Evolutionary conservation across 2,797 vertebrate species (phyloP).

Genomic region (Urosaurus nigricauda): DNA sequence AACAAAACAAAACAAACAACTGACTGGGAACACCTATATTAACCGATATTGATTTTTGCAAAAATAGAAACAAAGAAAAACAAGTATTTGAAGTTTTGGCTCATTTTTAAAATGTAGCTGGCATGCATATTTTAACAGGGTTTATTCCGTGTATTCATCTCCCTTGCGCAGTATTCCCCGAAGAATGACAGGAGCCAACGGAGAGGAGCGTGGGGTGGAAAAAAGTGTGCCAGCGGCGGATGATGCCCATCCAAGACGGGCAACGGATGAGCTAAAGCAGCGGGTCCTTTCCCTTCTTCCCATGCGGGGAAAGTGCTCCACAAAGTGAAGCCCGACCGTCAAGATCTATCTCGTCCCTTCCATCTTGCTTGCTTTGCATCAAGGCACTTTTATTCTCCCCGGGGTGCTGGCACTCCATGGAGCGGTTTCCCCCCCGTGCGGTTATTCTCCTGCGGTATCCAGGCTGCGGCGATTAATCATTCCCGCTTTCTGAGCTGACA

Average conservation of each 20-base stretch:
- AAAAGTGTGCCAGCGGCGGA: slow-evolving; percentile 58
- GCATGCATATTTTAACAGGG: slow-evolving; percentile 48
- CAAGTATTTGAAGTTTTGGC: background rate
- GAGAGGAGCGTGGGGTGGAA: slow-evolving; percentile 37
- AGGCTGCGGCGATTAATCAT: slow-evolving; percentile 80
- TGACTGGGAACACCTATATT: slow-evolving; percentile 16
- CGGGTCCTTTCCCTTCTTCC: slow-evolving; percentile 63
- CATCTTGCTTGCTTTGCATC: slow-evolving; percentile 72
- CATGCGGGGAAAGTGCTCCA: slow-evolving; percentile 72
- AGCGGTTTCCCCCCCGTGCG: slow-evolving; percentile 47
- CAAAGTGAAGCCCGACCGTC: slow-evolving; percentile 74
- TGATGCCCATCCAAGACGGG: slow-evolving; percentile 37
- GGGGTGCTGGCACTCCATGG: slow-evolving; percentile 58
- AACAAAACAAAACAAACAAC: background rate
- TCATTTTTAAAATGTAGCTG: slow-evolving; percentile 30
- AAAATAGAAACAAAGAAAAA: background rate
- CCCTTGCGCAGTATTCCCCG: slow-evolving; percentile 35
- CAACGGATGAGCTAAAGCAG: slow-evolving; percentile 51
- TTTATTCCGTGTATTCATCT: slow-evolving; percentile 47
- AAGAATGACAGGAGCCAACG: slow-evolving; percentile 53
- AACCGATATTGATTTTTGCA: slow-evolving; percentile 50
- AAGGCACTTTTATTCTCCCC: slow-evolving; percentile 63
- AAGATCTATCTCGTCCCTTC: slow-evolving; percentile 74
- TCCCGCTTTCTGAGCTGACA: slow-evolving; percentile 78
- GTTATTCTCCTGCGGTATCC: slow-evolving; percentile 73